phyloP scores from a whole-genome alignment of 2,113 vertebrate genomes.

The Trachemys scripta region DNA sequence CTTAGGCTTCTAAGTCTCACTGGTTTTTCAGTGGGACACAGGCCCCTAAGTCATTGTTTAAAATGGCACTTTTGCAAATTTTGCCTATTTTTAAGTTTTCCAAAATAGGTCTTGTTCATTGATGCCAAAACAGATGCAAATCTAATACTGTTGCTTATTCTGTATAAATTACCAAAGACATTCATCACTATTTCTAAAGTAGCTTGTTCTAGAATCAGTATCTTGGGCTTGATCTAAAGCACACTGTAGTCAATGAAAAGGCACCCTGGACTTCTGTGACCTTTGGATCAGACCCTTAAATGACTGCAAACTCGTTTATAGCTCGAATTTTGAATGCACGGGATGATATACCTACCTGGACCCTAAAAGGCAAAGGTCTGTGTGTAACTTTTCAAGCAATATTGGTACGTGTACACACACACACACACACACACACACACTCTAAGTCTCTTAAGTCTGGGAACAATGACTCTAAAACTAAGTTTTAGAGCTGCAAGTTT shows the following conservation, averaged over 20 bases:
- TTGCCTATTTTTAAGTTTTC: background rate
- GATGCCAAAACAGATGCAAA: background rate
- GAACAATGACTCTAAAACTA: background rate
- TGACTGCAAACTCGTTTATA: background rate
- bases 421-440: too few species aligned
- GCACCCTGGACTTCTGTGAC: background rate
- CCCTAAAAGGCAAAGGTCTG: background rate
- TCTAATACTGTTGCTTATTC: background rate
- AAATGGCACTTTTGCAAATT: background rate
- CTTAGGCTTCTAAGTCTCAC: background rate
- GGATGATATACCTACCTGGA: background rate
- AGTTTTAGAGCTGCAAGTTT: background rate
- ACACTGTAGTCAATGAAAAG: background rate
- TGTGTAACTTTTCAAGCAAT: background rate
- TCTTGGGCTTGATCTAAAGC: background rate
- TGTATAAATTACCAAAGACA: conserved; percentile 18
- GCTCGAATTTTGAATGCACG: background rate
- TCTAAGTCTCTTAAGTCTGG: background rate
- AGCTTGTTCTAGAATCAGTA: background rate
- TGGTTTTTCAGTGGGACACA: background rate
- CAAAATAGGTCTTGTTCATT: background rate
- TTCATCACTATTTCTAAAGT: background rate
- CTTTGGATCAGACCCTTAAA: background rate
- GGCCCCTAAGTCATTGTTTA: background rate
- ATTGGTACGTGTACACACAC: accelerated